These are phyloP conservation scores for Illadopsis cleaveri DNA, from an alignment of 2,113 vertebrate species.

Conservation along the genomic window DNA sequence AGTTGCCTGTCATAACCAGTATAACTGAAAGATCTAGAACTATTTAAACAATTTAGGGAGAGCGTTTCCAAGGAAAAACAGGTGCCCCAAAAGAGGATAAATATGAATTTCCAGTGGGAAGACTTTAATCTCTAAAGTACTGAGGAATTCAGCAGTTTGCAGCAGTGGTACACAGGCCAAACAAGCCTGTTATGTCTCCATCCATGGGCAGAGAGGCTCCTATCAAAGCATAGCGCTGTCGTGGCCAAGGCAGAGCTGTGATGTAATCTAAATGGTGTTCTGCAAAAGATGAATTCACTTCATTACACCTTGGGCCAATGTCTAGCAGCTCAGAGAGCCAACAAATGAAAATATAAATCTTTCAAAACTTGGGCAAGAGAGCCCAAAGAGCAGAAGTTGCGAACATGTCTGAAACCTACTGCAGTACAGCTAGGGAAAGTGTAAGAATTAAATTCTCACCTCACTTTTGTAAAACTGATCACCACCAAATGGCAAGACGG, in stretches of 20 bases:
- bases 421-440: background rate
- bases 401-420: background rate
- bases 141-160: background rate
- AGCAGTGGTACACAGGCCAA: background rate
- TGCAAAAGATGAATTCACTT: background rate
- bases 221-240: background rate
- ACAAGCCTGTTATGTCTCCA: background rate
- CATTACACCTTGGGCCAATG: background rate
- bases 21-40: background rate
- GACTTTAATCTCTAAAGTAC: background rate
- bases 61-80: background rate
- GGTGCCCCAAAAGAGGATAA: background rate
- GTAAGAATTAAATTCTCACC: background rate
- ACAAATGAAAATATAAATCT: background rate
- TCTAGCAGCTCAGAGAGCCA: background rate
- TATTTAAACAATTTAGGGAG: background rate
- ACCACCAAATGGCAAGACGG: background rate
- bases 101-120: background rate
- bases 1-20: background rate
- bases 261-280: background rate
- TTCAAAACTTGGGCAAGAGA: background rate
- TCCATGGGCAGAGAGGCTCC: background rate
- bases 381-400: background rate
- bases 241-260: background rate
- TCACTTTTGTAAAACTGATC: background rate